Evolutionary conservation across 1,140 invertebrate species (phyloP).

Genomic region (Drosophila sp.): DNA sequence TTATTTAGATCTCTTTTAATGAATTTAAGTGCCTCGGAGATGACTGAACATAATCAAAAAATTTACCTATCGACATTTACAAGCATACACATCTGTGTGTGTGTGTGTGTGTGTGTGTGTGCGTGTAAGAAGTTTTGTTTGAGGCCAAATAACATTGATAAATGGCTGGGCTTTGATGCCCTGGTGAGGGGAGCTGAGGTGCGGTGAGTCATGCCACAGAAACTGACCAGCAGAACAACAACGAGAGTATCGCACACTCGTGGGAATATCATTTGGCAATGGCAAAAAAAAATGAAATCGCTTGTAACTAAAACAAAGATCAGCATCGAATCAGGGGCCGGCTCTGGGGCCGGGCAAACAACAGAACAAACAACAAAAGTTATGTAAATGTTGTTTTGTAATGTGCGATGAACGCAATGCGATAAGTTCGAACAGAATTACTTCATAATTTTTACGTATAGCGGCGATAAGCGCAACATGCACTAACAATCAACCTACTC

Average conservation of each 20-base stretch:
- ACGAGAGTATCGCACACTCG: slow-evolving; percentile 33
- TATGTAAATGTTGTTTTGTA: slow-evolving; percentile 82
- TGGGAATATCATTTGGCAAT: slow-evolving; percentile 78
- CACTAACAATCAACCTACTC: slow-evolving; percentile 56
- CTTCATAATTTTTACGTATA: slow-evolving; percentile 76
- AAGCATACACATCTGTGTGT: background rate
- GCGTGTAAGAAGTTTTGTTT: slow-evolving; percentile 47
- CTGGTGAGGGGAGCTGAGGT: background rate
- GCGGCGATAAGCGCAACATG: slow-evolving; percentile 55
- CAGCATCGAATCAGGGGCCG: slow-evolving; percentile 25
- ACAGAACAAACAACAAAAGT: slow-evolving; percentile 72
- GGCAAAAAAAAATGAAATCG: slow-evolving; percentile 53
- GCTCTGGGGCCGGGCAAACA: slow-evolving; percentile 12
- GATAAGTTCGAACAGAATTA: slow-evolving; percentile 72
- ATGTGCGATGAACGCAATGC: slow-evolving; percentile 82
- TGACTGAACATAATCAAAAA: slow-evolving; percentile 72
- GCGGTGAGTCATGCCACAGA: slow-evolving; percentile 35
- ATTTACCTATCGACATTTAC: slow-evolving; percentile 53
- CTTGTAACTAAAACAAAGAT: slow-evolving; percentile 56
- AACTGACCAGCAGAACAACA: slow-evolving; percentile 39
- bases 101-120: slow-evolving; percentile 15
- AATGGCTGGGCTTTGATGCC: slow-evolving; percentile 32
- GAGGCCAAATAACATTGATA: slow-evolving; percentile 36
- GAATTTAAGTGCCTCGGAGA: slow-evolving; percentile 73
- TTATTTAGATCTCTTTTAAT: slow-evolving; percentile 82